Conservation (phyloP, 2,113 vertebrate species). For the Butorides virescens region DNA sequence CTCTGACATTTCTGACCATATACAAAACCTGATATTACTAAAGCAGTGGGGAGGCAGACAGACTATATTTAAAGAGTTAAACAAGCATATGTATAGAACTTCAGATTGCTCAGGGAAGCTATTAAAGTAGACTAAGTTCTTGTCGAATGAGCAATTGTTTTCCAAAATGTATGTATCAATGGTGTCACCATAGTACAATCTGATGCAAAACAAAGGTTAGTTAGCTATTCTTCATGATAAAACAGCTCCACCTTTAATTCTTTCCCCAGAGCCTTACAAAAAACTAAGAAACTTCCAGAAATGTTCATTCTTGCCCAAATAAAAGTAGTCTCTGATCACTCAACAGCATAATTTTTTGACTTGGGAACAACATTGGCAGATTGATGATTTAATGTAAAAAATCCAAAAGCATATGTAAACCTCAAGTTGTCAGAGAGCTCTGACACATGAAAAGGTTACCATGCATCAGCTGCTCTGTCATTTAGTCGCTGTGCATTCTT, state of each 20-base stretch:
- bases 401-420: constrained; percentile 18
- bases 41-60: neutral
- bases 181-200: neutral
- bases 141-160: neutral
- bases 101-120: neutral
- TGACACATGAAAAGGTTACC: constrained; percentile 15
- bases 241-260: neutral
- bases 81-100: neutral
- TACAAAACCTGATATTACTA: neutral
- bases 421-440: neutral
- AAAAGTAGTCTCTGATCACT: neutral
- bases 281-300: neutral
- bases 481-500: neutral
- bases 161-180: neutral
- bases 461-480: neutral
- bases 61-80: neutral
- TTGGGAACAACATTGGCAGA: neutral
- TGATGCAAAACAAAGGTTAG: neutral
- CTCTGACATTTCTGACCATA: rapidly evolving
- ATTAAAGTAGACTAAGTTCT: neutral
- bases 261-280: neutral
- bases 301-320: neutral
- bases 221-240: neutral
- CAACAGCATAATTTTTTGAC: neutral
- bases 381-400: constrained; percentile 19